Base-by-base conservation (phyloP, 2,113 vertebrate genomes). In the Prionailurus bengalensis region DNA sequence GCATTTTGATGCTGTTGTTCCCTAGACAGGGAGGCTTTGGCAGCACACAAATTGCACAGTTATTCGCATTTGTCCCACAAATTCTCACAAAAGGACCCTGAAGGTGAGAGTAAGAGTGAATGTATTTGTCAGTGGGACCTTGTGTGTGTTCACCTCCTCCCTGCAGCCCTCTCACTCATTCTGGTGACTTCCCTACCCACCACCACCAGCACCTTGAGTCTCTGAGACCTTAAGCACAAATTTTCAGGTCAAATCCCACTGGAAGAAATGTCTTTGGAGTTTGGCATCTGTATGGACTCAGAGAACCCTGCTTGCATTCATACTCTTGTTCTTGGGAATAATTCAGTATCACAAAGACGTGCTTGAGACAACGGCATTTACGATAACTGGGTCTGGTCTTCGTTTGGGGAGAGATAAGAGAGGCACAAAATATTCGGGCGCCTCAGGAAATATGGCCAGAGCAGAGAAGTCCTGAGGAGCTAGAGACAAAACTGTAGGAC, bases 301-400 rank as follows among this genome's bases (percentile, higher is more conserved):
- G 39, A 71, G 48, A 96, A 53, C 14, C 29, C 8, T 53, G 15
- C 63, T 90, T 87, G 45, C 74, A 55, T 33, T 25, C 23, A 6
- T 11, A 25, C 19, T 51, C 45, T 89, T 61, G 13, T 39, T 96
- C 53, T 89, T 68, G 68, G 80, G 94, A 92, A 85, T 33, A 82
- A 73, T 39, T 61, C 78, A 51, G 0, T 10, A 29, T 82, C 66
- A 15, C 45, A 85, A 51, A 97, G 42, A 68, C 74, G 68, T 45
- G 10, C 61, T 82, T 9, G 42, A 91, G 25, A n/a, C 6, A 70
- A 4, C 8, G 48, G 45, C 51, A 48, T 79, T n/a, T 82, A 63
- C 27, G 33, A 36, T 17, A 55, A n/a, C 39, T 68, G 25, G 39
- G 45, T 45, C 86, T 63, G 86, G 21, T 53, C 36, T 89, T 95